These are phyloP conservation scores for Dendrolimus houi DNA, from an alignment of 2,888 invertebrate genomes.

Conservation along the genomic window DNA sequence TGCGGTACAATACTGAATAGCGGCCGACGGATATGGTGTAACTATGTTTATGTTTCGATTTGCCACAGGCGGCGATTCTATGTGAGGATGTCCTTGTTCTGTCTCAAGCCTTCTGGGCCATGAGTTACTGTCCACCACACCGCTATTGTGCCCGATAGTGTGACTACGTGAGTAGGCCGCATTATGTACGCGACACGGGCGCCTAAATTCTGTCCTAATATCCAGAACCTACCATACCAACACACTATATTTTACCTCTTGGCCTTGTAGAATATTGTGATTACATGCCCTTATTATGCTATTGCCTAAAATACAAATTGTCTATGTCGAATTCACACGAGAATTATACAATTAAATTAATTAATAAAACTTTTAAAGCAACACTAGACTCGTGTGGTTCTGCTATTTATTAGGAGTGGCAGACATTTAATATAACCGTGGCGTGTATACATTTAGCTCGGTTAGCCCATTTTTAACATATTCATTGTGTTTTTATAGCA, in stretches of 20 bases:
- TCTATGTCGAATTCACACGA: conserved; percentile 2
- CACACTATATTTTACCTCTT: neutral
- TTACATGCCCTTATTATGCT: neutral
- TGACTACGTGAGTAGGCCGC: conserved; percentile 40
- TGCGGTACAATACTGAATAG: conserved; percentile 68
- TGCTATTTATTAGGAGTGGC: conserved; percentile 12
- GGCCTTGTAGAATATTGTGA: neutral
- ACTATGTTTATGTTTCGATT: conserved; percentile 67
- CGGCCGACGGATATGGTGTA: conserved; percentile 66
- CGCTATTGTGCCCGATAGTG: conserved; percentile 47
- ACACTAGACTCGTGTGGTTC: neutral
- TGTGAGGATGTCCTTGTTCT: conserved; percentile 63
- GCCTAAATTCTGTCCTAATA: too few relatives aligned
- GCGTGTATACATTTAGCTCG: conserved; percentile 1
- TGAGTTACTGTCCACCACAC: conserved; percentile 53
- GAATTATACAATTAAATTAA: neutral
- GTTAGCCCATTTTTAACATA: neutral
- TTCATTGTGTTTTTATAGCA: conserved; percentile 5
- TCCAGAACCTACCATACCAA: conserved; percentile 3
- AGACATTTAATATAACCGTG: conserved; percentile 9
- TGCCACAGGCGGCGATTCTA: conserved; percentile 41
- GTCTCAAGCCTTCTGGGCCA: conserved; percentile 34
- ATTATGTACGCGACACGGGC: conserved; percentile 14
- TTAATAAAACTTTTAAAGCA: conserved; percentile 3
- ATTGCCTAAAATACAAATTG: too few relatives aligned